Evolutionary conservation across 2,113 vertebrate species (phyloP), one percentile per base, ranked within the genome.

Genomic region (Mungos mungo): DNA sequence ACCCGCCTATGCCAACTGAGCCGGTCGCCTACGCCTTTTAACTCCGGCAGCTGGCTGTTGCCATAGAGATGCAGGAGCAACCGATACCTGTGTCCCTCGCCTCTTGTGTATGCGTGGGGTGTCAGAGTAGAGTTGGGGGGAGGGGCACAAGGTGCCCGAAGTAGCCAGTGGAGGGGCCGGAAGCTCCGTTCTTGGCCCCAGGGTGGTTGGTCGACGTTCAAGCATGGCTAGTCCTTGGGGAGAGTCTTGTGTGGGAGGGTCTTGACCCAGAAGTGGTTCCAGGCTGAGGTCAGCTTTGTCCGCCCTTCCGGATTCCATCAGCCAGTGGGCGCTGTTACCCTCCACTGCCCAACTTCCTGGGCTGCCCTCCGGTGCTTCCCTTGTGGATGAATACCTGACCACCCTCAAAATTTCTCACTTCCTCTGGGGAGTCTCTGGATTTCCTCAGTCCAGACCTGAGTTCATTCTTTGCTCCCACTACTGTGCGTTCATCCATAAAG

Each of bases 241-340:
- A 1, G 7, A 11, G 83, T 74, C 68, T 18, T 11, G n/a, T 1
- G 27, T 21, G 19, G 21, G 19, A 11, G 1, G 16, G 31, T 38
- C 38, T 31, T 18, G 35, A 8, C 45, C 54, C 27, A 29, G 83
- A n/a, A 41, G 29, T 45, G 35, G 16, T 47, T 54, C 41, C 15
- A n/a, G 57, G 38, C 19, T 7, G 45, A 52, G 74, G 8, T 50
- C 23, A 11, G 33, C 74, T 15, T 16, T 80, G 6, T 6, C 31
- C 9, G 4, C 0, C 1, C 14, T 14, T 31, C 10, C 3, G 15
- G 45, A 6, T 5, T 21, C 27, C 4, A 2, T 19, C 29, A 6
- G 11, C 50, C 1, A 12, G 2, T 2, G 10, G 4, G 52, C 11
- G 7, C 54, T 21, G 52, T 31, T 21, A 4, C 4, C 19, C 23